Evolutionary conservation across 2,113 vertebrate genomes (phyloP).

Genomic region (Colossoma macropomum): DNA sequence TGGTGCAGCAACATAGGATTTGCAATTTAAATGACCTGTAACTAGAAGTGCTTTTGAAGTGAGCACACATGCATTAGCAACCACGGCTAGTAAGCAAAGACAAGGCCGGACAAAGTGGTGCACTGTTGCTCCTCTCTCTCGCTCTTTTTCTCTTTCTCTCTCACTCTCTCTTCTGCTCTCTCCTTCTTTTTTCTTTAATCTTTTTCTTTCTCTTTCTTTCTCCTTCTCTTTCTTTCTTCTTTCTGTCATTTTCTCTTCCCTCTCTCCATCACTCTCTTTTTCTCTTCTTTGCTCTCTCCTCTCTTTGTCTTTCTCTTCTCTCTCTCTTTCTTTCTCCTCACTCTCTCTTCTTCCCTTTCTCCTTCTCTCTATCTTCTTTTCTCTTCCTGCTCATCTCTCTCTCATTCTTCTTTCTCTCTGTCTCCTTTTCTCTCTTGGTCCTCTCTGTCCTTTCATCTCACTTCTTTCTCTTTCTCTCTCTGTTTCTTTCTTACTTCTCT

Average conservation of each 20-base stretch:
- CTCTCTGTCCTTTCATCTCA: not conserved
- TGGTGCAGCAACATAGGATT: conserved; percentile 69
- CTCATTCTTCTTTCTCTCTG: not conserved
- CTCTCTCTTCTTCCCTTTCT: not conserved
- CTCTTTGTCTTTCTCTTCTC: too few species aligned
- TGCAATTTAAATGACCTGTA: conserved; percentile 77
- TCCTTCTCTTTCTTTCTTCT: conserved; percentile 50
- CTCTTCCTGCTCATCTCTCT: not conserved
- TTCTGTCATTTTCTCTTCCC: not conserved
- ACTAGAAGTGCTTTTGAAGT: conserved; percentile 70
- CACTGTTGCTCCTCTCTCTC: not conserved
- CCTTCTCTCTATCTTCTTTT: not conserved
- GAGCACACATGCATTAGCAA: conserved; percentile 65
- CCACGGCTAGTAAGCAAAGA: conserved; percentile 67
- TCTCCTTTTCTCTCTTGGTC: not conserved
- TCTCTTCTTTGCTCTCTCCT: too few species aligned
- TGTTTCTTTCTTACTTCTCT: not conserved
- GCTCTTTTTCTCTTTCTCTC: conserved; percentile 53
- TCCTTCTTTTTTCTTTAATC: too few species aligned
- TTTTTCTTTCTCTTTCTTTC: not conserved
- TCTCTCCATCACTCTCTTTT: too few species aligned
- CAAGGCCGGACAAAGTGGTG: conserved; percentile 57
- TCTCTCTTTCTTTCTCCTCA: not conserved
- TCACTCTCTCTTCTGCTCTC: not conserved
- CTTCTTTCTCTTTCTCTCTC: not conserved